Conservation (phyloP, 2,113 vertebrate species). For the Elanus axillaris region DNA sequence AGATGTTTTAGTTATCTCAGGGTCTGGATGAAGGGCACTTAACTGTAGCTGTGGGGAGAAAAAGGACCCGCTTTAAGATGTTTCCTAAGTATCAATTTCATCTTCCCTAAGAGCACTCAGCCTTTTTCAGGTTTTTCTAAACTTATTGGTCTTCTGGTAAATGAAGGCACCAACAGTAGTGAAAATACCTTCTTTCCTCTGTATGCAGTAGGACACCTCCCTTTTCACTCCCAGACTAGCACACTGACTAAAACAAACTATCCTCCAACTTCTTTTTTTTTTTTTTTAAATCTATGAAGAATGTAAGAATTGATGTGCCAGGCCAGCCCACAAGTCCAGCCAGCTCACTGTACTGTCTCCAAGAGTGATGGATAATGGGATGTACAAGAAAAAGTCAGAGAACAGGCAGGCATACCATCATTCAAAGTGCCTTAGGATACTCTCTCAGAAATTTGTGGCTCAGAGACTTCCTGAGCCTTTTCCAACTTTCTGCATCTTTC, state of each 20-base stretch:
- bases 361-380: conserved; percentile 9
- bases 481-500: not conserved
- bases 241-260: not conserved
- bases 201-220: not conserved
- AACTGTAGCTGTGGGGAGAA: not conserved
- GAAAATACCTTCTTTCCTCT: not conserved
- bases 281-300: not conserved
- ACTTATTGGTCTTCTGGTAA: not conserved
- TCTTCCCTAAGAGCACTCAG: not conserved
- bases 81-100: not conserved
- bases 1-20: not conserved
- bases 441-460: not conserved
- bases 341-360: not conserved
- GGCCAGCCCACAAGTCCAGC: not conserved
- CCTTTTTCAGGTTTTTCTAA: not conserved
- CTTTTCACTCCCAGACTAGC: not conserved
- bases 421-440: not conserved
- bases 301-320: not conserved
- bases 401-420: not conserved
- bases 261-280: not conserved
- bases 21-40: not conserved
- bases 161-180: not conserved
- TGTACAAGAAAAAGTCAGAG: not conserved
- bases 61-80: not conserved
- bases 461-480: not conserved